Percentiles rank a stretch among this genome's conserved stretches.
Conservation (phyloP, 2,113 vertebrate species). For the Lagopus muta region DNA sequence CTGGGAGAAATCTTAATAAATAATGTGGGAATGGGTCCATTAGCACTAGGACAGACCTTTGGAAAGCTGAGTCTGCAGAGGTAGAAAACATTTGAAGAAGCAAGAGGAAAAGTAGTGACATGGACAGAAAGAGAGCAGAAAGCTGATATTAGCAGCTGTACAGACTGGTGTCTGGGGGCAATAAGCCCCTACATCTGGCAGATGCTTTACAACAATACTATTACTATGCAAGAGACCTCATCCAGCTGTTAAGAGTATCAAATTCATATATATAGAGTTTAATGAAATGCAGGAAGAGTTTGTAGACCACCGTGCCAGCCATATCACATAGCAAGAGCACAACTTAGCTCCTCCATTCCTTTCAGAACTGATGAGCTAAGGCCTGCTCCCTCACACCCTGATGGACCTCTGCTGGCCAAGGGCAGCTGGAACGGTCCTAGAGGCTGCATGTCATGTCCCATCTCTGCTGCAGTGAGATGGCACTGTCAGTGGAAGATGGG, state of each 20-base stretch:
- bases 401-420: neutral
- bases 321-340: neutral
- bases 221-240: conserved; percentile 63
- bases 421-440: accelerated
- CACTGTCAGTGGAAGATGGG: neutral
- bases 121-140: neutral
- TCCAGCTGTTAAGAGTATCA: conserved; percentile 70
- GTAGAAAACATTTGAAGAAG: neutral
- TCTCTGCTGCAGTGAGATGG: neutral
- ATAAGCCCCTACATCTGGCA: conserved; percentile 58
- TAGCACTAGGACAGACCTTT: neutral
- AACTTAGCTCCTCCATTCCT: neutral
- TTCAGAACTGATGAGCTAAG: neutral
- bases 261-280: conserved; percentile 8
- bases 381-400: neutral
- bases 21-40: neutral
- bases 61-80: neutral
- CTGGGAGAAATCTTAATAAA: neutral
- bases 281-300: conserved; percentile 55
- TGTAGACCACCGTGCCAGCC: conserved; percentile 38
- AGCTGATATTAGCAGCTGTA: conserved; percentile 65
- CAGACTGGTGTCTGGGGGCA: conserved; percentile 43
- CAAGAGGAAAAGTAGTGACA: neutral
- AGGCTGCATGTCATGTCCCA: neutral
- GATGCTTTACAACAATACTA: conserved; percentile 57